Conservation (phyloP, 1,140 invertebrate genomes). For the Bombus pascuorum region DNA sequence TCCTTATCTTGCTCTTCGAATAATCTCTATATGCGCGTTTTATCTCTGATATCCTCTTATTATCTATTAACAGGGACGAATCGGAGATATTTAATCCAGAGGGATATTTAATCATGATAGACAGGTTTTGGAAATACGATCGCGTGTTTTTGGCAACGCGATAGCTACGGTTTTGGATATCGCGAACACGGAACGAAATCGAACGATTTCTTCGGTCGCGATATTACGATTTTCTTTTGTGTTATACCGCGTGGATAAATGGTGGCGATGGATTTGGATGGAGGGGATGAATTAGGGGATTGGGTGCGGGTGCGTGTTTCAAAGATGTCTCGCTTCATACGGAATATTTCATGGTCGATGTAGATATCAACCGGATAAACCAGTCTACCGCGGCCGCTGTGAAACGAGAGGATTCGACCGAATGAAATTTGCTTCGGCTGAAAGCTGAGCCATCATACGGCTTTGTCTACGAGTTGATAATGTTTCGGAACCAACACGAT, state of each 20-base stretch:
- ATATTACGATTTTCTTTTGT: slow-evolving; percentile 18
- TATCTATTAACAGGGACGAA: not conserved
- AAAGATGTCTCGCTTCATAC: not conserved
- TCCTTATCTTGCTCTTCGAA: slow-evolving; percentile 25
- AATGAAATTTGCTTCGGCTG: slow-evolving; percentile 59
- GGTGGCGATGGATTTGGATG: too few relatives aligned
- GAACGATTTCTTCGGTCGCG: not conserved
- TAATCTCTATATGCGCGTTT: not conserved
- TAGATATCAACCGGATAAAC: slow-evolving; percentile 53
- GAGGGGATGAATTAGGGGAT: too few relatives aligned
- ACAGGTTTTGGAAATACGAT: not conserved
- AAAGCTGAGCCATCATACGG: slow-evolving; percentile 57
- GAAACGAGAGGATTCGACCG: slow-evolving; percentile 30
- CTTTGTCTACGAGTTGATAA: slow-evolving; percentile 65
- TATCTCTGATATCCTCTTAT: not conserved
- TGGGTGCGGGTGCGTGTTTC: not conserved
- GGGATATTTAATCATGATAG: too few relatives aligned
- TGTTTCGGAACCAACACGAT: slow-evolving; percentile 58
- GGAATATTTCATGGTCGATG: slow-evolving; percentile 36
- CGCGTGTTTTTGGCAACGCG: not conserved
- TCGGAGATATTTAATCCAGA: not conserved
- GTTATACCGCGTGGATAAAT: not conserved
- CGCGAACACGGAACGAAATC: not conserved
- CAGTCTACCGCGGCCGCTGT: slow-evolving; percentile 6
- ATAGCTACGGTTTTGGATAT: not conserved